Evolutionary conservation across 2,888 invertebrate genomes (phyloP).

Genomic region (Caradrina kadenii): DNA sequence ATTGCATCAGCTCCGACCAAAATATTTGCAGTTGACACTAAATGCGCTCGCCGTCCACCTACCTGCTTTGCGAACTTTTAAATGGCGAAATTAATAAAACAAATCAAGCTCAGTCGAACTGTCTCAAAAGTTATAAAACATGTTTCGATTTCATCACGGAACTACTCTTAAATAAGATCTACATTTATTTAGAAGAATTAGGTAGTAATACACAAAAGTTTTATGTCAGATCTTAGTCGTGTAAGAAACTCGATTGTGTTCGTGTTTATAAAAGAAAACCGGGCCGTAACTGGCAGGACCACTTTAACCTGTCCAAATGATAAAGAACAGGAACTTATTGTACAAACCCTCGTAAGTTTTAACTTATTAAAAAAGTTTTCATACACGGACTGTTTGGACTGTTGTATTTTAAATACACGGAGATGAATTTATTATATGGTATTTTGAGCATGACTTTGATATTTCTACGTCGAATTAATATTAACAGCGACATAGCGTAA

Average conservation of each 20-base stretch:
- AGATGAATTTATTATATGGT: neutral
- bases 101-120: constrained; percentile 51
- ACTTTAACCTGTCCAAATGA: constrained; percentile 33
- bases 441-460: neutral
- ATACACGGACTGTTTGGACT: neutral
- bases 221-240: constrained; percentile 7
- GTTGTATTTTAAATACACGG: constrained; percentile 1
- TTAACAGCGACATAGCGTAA: constrained; percentile 15
- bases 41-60: constrained; percentile 68
- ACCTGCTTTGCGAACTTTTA: constrained; percentile 75
- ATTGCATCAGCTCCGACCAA: constrained; percentile 76
- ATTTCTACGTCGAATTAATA: constrained; percentile 16
- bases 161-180: neutral
- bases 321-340: constrained; percentile 4
- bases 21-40: constrained; percentile 63
- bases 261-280: constrained; percentile 40
- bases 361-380: neutral
- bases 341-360: neutral
- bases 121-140: constrained; percentile 27
- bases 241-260: constrained; percentile 4
- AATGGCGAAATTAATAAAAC: constrained; percentile 63
- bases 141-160: constrained; percentile 20
- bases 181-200: neutral
- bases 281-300: constrained; percentile 40
- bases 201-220: neutral